Evolutionary conservation across 2,888 invertebrate genomes (phyloP), one percentile per base, ranked within the genome.

Genomic region (Yponomeuta malinellus): DNA sequence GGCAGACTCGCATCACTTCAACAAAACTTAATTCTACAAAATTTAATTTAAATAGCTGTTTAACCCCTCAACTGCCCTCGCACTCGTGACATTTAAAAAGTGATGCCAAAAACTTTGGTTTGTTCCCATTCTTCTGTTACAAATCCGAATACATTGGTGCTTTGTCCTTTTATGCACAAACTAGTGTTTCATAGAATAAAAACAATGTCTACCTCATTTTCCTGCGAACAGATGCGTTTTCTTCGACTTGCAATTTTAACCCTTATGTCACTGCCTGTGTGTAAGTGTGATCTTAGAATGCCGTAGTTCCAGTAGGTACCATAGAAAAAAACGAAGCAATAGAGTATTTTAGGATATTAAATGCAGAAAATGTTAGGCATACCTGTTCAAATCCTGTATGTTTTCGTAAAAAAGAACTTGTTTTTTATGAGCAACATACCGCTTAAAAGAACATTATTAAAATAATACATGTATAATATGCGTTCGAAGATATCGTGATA

Each of bases 161-260:
- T 85, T 79, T 73, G 76, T 72, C 48, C 33, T 76, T 77, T 59
- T 78, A 81, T 86, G 84, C 83, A 83, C 83, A 82, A 80, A 74
- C 77, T 74, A 76, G 75, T 73, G 76, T 81, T 77, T 79, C 68
- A 68, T 68, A 68, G 68, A 68, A 68, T 75, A 76, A 76, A 81
- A 81, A 83, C 86, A 84, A 79, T 75, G 78, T 83, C 90, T 90
- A 90, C 90, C 90, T 90, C 90, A 89, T 78, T 85, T 78, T 85
- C 86, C 85, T 88, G 88, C 89, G 87, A 89, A 88, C 83, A 76
- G 77, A 82, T 65, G 68, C n/a, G 31, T 52, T 37, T 64, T 43
- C 33, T 12, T 29, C 33, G 29, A 65, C 31, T 29, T 29, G 48
- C 52, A 10, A 31, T 48, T 12, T n/a, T 67, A 2, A 37, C 33